Evolutionary conservation across 2,888 invertebrate genomes (phyloP).

Genomic region (Aleiodes testaceus): DNA sequence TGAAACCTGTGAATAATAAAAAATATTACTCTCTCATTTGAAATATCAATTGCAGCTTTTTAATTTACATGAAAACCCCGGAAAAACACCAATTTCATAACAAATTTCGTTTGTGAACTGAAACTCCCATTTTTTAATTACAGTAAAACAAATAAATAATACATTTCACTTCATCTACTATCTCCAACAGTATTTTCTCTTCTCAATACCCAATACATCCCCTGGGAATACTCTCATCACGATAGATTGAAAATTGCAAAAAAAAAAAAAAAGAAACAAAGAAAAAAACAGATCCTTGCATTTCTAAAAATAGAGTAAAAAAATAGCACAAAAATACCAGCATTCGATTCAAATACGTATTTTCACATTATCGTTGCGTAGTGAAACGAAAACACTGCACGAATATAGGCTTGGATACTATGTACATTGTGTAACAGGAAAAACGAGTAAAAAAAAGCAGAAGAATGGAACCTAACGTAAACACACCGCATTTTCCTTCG

Average conservation of each 20-base stretch:
- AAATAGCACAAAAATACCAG: neutral
- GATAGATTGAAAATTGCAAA: conserved; percentile 23
- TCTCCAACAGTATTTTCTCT: neutral
- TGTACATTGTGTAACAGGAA: neutral
- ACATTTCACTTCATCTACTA: neutral
- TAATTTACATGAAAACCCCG: no score
- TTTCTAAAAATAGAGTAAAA: neutral
- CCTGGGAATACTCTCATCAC: conserved; percentile 5
- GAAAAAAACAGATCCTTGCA: no score
- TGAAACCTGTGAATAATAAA: no score
- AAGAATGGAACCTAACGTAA: neutral
- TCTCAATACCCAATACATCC: neutral
- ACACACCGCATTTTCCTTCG: neutral
- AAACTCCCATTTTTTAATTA: no score
- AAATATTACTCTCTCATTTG: no score
- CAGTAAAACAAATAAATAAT: neutral
- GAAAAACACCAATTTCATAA: no score
- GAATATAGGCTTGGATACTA: neutral
- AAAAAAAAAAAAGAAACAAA: neutral
- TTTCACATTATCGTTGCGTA: conserved; percentile 29
- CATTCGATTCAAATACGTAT: conserved; percentile 21
- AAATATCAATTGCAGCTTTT: no score
- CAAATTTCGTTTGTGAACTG: no score
- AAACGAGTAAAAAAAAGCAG: neutral
- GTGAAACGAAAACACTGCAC: conserved; percentile 19